Evolutionary conservation across 2,888 invertebrate genomes (phyloP).

Genomic region (Caenorhabditis sp.): DNA sequence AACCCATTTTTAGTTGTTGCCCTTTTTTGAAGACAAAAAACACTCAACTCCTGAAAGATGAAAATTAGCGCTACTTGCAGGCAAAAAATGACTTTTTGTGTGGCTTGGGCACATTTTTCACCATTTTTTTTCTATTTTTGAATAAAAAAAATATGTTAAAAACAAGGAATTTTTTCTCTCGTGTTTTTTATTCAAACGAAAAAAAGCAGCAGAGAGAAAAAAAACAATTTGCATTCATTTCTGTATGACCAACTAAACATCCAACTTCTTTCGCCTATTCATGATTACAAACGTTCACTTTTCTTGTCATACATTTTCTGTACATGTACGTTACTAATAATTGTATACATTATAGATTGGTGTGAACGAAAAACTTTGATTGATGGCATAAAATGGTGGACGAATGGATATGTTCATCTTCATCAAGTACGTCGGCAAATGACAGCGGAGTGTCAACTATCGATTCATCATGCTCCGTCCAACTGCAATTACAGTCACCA

Average conservation of each 20-base stretch:
- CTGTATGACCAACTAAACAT: not conserved
- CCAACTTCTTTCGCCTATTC: too few species aligned
- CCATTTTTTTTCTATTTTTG: not conserved
- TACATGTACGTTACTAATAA: too few species aligned
- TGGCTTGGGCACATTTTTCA: not conserved
- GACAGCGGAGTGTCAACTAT: conserved; percentile 12
- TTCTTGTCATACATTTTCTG: too few species aligned
- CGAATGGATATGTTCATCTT: conserved; percentile 1
- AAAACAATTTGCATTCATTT: not conserved
- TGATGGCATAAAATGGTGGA: not conserved
- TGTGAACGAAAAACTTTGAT: not conserved
- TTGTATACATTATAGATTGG: too few species aligned
- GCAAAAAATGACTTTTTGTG: not conserved
- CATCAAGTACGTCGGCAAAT: conserved; percentile 2
- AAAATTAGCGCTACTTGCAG: not conserved
- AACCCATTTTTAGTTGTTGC: not conserved
- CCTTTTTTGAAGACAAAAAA: not conserved
- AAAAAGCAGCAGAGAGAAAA: too few species aligned
- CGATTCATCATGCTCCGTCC: conserved; percentile 12
- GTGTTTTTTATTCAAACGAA: too few species aligned
- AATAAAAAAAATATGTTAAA: too few species aligned
- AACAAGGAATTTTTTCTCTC: too few species aligned
- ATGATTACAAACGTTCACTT: too few species aligned
- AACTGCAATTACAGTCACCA: conserved; percentile 6
- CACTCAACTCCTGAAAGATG: not conserved